Evolutionary conservation across 64 coral and sea anemone species (phyloP).

Genomic region (Actinia equina): DNA sequence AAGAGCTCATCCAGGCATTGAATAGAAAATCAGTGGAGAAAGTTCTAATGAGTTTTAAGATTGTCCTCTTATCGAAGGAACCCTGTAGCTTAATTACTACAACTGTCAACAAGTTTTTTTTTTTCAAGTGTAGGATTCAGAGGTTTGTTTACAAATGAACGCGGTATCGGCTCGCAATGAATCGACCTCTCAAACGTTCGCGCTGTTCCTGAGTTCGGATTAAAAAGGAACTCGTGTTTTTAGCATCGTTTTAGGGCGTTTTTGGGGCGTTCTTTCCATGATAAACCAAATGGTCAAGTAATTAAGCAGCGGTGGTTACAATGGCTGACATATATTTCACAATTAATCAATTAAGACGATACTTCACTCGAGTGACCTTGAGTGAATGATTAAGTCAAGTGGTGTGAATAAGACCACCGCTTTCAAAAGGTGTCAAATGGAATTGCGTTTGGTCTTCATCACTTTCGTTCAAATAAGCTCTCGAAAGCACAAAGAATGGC

Average conservation of each 20-base stretch:
- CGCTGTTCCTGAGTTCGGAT: not conserved
- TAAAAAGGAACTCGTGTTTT: not conserved
- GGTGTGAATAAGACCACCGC: slow-evolving; percentile 2
- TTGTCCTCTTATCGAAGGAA: slow-evolving; percentile 4
- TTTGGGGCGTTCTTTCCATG: not conserved
- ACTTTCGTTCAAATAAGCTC: not conserved
- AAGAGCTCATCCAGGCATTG: not conserved
- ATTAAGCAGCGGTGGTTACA: not conserved
- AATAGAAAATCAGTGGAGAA: not conserved
- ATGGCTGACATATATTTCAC: slow-evolving; percentile 14
- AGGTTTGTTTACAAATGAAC: slow-evolving; percentile 4
- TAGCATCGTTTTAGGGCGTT: not conserved
- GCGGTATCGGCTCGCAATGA: not conserved
- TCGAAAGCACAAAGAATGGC: not conserved
- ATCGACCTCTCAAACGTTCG: not conserved
- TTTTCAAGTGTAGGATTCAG: not conserved
- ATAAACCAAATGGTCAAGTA: slow-evolving; percentile 8
- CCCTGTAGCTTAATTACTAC: not conserved
- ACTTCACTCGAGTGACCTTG: slow-evolving; percentile 4
- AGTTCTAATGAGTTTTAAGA: not conserved
- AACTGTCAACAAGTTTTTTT: slow-evolving; percentile 28
- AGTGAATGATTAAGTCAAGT: not conserved
- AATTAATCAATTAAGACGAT: slow-evolving; percentile 36
- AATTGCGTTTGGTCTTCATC: slow-evolving; percentile 9
- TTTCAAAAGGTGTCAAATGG: slow-evolving; percentile 17